Percentiles rank a stretch among this genome's conserved stretches.
Evolutionary conservation across 2,113 vertebrate species (phyloP).

Genomic region (Pungitius pungitius): DNA sequence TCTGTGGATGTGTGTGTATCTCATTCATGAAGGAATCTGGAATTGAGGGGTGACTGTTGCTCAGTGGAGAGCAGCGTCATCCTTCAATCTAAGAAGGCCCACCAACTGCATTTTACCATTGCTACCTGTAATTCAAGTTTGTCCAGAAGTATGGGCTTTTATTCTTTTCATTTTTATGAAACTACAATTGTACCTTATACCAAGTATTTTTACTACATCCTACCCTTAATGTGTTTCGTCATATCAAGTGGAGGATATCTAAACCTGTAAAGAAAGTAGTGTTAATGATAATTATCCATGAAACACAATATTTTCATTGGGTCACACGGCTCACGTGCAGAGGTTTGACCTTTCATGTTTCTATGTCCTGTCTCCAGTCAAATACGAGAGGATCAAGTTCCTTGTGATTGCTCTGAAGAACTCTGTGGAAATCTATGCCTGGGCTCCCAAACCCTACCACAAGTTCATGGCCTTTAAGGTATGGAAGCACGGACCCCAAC

Average conservation of each 20-base stretch:
- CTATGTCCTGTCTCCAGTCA: slow-evolving; percentile 83
- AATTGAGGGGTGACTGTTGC: background rate
- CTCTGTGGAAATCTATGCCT: slow-evolving; percentile 97
- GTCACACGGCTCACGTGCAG: background rate
- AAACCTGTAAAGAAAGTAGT: background rate
- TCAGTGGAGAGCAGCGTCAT: too few species aligned
- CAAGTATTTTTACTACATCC: background rate
- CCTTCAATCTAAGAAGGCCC: too few species aligned
- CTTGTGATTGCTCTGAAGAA: slow-evolving; percentile 98
- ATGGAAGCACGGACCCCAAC: slow-evolving; percentile 35
- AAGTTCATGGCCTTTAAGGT: slow-evolving; percentile 99
- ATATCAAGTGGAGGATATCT: background rate
- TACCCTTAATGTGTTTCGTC: background rate
- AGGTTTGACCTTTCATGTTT: background rate
- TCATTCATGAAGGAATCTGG: background rate
- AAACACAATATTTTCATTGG: background rate
- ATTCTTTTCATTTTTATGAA: background rate
- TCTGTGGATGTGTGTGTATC: background rate
- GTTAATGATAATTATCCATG: background rate
- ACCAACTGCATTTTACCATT: background rate
- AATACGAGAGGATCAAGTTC: slow-evolving; percentile 98
- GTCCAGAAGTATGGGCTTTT: background rate
- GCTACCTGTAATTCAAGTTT: background rate
- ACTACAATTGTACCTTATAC: background rate
- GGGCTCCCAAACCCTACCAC: slow-evolving; percentile 99